Percentiles rank a stretch among this genome's conserved stretches.
Evolutionary conservation across 2,888 invertebrate species (phyloP).

Genomic region (Mimachlamys varia): DNA sequence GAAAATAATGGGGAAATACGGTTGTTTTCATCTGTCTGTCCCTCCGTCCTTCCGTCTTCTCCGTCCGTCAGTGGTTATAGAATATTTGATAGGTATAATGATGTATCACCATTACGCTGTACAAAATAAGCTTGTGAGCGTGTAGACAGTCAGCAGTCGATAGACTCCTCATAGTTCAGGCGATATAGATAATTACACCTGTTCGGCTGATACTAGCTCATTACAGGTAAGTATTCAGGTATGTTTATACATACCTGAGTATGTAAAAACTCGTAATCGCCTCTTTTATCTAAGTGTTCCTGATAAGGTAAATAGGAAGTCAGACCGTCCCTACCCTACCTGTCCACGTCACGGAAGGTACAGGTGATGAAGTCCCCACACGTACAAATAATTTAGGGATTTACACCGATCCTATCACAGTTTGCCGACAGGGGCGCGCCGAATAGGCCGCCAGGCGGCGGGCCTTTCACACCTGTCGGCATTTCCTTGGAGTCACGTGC

Average conservation of each 20-base stretch:
- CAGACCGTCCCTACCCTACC: neutral
- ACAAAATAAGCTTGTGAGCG: neutral
- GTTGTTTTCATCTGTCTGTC: too few relatives aligned
- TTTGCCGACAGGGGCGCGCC: conserved; percentile 45
- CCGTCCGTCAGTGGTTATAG: too few relatives aligned
- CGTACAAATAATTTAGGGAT: neutral
- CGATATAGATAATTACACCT: neutral
- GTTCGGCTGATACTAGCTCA: neutral
- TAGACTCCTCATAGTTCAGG: neutral
- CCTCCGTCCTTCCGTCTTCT: too few relatives aligned
- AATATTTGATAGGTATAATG: neutral
- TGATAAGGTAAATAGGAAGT: conserved; percentile 26
- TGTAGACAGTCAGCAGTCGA: neutral
- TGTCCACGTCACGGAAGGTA: conserved; percentile 14
- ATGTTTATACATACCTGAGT: conserved; percentile 9
- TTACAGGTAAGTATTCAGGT: neutral
- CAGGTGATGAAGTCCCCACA: neutral
- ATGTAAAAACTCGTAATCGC: conserved; percentile 34
- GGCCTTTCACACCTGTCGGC: conserved; percentile 49
- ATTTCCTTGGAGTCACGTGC: conserved; percentile 51
- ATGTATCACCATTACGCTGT: neutral
- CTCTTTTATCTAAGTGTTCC: neutral
- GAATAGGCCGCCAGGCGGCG: conserved; percentile 47
- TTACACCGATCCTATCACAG: neutral
- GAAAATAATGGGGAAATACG: too few relatives aligned